Conservation (phyloP, 2,113 vertebrate genomes). For the Vulpes lagopus region DNA sequence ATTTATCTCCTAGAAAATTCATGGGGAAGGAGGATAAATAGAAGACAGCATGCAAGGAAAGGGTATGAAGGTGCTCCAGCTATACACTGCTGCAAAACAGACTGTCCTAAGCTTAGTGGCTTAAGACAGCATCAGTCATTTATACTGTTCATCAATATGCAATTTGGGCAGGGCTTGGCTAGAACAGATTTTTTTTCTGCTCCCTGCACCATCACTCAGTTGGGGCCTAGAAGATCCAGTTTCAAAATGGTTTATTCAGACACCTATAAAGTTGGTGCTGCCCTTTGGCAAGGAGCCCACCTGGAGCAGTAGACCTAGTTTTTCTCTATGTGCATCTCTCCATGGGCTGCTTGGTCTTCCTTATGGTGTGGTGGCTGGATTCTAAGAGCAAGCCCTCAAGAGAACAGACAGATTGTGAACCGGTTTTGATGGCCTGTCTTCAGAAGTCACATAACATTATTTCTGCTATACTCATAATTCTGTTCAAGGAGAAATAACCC, state of each 20-base stretch:
- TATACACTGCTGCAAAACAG: neutral
- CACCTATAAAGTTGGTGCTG: neutral
- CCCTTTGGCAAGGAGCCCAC: neutral
- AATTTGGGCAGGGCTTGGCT: neutral
- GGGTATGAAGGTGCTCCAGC: neutral
- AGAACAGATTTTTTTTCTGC: neutral
- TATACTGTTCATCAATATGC: neutral
- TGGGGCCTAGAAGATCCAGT: neutral
- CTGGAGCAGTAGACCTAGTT: neutral
- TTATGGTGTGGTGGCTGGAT: neutral
- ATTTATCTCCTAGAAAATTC: constrained; percentile 35
- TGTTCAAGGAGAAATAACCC: neutral
- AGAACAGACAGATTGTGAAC: neutral
- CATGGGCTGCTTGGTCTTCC: neutral
- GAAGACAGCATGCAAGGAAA: neutral
- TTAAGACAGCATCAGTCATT: neutral
- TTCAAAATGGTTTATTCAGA: neutral
- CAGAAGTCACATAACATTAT: neutral
- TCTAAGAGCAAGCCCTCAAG: neutral
- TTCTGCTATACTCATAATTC: neutral
- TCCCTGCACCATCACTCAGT: neutral
- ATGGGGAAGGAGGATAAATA: neutral
- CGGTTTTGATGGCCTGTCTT: neutral
- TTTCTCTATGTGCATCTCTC: neutral
- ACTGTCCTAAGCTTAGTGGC: neutral